These are phyloP conservation scores for Malacoraja senta DNA, from an alignment of 2,797 vertebrate species.

Conservation along the genomic window DNA sequence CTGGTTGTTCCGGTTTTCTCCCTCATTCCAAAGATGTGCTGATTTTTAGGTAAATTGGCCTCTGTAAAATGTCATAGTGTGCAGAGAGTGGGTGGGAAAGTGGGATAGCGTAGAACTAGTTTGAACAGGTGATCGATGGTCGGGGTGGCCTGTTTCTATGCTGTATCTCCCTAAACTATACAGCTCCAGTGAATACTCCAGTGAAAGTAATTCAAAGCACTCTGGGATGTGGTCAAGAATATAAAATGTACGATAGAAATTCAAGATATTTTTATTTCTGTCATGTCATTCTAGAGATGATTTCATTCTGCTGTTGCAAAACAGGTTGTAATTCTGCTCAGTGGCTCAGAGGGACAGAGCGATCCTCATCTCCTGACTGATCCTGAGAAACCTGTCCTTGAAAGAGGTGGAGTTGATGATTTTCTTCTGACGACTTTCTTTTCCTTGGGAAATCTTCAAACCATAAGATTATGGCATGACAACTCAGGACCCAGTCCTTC, in stretches of 20 bases:
- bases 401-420: conserved; percentile 77
- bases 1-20: too few relatives aligned
- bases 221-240: not conserved
- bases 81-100: too few relatives aligned
- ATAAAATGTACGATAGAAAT: not conserved
- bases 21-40: too few relatives aligned
- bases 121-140: too few relatives aligned
- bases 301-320: not conserved
- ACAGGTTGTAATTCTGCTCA: conserved; percentile 79
- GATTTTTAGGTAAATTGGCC: too few relatives aligned
- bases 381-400: conserved; percentile 69
- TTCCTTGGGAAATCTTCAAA: conserved; percentile 78
- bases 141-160: too few relatives aligned
- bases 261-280: not conserved
- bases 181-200: not conserved
- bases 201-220: not conserved
- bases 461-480: conserved; percentile 85
- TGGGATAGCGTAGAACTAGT: too few relatives aligned
- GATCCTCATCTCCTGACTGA: conserved; percentile 82
- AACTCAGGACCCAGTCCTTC: conserved; percentile 77
- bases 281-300: not conserved
- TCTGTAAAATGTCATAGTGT: too few relatives aligned
- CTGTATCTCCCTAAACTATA: not conserved
- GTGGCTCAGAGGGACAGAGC: conserved; percentile 77
- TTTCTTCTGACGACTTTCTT: conserved; percentile 83